Evolutionary conservation across 2,797 vertebrate genomes (phyloP).

Genomic region (Chelonia mydas): DNA sequence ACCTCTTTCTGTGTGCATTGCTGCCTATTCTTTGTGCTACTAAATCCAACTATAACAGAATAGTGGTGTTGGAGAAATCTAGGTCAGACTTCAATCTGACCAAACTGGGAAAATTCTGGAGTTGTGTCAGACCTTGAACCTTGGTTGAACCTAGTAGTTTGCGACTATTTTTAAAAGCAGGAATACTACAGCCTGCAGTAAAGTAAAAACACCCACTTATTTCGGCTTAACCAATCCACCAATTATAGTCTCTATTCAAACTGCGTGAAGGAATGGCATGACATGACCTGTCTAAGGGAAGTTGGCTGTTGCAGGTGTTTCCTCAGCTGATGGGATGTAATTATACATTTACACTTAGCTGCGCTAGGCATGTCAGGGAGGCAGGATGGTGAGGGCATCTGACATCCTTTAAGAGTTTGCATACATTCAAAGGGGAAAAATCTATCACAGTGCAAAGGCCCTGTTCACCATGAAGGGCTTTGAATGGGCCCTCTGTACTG

Average conservation of each 20-base stretch:
- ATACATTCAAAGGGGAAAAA: not conserved
- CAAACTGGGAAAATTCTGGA: not conserved
- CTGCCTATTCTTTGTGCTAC: fast-evolving
- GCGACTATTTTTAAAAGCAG: slow-evolving; percentile 25
- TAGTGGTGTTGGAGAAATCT: not conserved
- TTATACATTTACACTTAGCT: not conserved
- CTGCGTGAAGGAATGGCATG: not conserved
- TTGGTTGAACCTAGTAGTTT: slow-evolving; percentile 12
- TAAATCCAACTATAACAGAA: not conserved
- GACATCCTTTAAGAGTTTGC: not conserved
- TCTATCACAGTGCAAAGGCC: not conserved
- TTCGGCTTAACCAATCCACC: slow-evolving; percentile 21
- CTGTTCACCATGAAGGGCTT: fast-evolving
- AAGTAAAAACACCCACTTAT: slow-evolving; percentile 2
- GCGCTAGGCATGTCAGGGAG: not conserved
- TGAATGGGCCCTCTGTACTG: not conserved
- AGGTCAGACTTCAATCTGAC: not conserved
- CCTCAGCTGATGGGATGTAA: not conserved
- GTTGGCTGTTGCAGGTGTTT: not conserved
- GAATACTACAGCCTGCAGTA: slow-evolving; percentile 26
- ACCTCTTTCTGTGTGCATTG: not conserved
- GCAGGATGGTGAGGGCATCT: not conserved
- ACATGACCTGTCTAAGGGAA: not conserved
- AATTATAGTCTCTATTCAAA: slow-evolving; percentile 6
- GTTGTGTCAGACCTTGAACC: not conserved